These are phyloP conservation scores for Zosterops pallidus DNA, from an alignment of 2,113 vertebrate genomes.

Conservation along the genomic window DNA sequence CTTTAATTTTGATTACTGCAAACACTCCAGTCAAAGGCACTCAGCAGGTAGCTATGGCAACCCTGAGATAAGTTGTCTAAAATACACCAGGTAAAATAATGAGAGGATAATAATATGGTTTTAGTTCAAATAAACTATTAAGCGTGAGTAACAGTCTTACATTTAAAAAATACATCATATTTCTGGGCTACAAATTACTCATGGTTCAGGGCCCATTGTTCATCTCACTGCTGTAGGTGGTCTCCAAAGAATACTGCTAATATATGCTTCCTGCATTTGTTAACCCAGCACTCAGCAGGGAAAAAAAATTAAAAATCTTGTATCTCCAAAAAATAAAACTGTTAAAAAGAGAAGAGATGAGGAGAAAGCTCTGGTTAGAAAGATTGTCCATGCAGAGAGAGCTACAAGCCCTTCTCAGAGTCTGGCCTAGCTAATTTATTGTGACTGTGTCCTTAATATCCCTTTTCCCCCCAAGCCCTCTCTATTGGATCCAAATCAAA, in stretches of 20 bases:
- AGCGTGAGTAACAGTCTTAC: constrained; percentile 52
- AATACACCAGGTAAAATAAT: constrained; percentile 60
- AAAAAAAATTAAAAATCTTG: not conserved
- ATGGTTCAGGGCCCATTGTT: constrained; percentile 29
- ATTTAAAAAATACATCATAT: constrained; percentile 4
- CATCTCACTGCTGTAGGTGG: constrained; percentile 35
- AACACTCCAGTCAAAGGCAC: constrained; percentile 45
- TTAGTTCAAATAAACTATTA: constrained; percentile 60
- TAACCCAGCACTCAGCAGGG: not conserved
- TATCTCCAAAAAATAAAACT: not conserved
- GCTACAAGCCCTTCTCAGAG: not conserved
- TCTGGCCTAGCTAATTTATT: not conserved
- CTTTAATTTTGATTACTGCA: constrained; percentile 61
- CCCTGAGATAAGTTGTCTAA: constrained; percentile 43
- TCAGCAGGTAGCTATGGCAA: constrained; percentile 63
- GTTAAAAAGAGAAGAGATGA: not conserved
- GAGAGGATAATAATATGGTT: constrained; percentile 45
- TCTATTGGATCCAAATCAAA: not conserved
- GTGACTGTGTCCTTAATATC: not conserved
- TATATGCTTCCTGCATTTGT: constrained; percentile 28
- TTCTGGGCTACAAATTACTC: constrained; percentile 48
- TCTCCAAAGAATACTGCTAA: constrained; percentile 29
- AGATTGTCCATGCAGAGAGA: not conserved
- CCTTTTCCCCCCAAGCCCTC: rapidly evolving
- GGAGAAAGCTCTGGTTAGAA: not conserved